Evolutionary conservation across 2,113 vertebrate genomes (phyloP), one percentile per base, ranked within the genome.

Genomic region (Copsychus sechellarum): DNA sequence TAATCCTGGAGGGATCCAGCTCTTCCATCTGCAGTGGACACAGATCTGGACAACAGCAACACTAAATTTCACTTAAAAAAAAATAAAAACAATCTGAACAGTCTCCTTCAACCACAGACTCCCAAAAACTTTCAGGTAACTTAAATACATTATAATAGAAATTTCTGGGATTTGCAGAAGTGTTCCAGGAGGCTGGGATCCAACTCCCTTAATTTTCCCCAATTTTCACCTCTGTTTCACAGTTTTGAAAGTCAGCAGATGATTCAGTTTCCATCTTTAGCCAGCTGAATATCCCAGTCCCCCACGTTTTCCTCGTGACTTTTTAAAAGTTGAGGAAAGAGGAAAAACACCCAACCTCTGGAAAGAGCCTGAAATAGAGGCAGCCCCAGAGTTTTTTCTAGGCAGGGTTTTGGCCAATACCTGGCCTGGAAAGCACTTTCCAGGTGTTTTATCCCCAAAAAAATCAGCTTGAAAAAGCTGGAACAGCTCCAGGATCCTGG

Each of bases 251-350:
- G 81, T 84, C 81, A 84, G 81, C 81, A 84, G 81, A 84, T 84
- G 81, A 84, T 73, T 84, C 69, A 64, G 69, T 38, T 84, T 84
- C 81, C 81, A 84, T 73, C 81, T 84, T 84, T 73, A 84, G 81
- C 40, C 69, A 54, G 81, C 14, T 64, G 58, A 84, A 84, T 4
- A 23, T 84, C 69, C 81, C 81, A 47, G 58, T 1, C 64, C 69
- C 81, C 69, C 69, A 56, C 23, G n/a, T 73, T 47, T 21, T 23
- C 69, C 81, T 64, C 18, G 22, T 84, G 81, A 84, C 48, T 84
- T 84, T 84, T 64, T 2, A 73, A 84, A 64, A 84, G n/a, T 73
- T 54, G n/a, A 64, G 48, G 40, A 9, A 72, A 38, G 23, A 38
- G 67, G 57, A 72, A 72, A 73, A 73, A 38, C 48, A 73, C 58